Conservation (phyloP, 2,113 vertebrate genomes). For the Lycaon pictus region DNA sequence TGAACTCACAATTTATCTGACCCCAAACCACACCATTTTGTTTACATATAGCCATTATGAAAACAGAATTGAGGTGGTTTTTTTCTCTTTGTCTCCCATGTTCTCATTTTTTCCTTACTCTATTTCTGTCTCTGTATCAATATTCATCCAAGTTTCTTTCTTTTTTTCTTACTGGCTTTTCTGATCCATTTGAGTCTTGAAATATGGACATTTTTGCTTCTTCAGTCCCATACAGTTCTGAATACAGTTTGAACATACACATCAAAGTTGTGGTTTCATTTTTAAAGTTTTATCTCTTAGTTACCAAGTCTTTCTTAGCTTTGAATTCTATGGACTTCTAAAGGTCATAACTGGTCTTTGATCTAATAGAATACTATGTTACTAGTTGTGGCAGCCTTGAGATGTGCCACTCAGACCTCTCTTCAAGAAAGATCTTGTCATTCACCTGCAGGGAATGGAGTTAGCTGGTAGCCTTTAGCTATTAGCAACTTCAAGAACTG, state of each 20-base stretch:
- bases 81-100: neutral
- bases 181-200: conserved; percentile 2
- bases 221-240: neutral
- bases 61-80: neutral
- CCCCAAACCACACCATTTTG: neutral
- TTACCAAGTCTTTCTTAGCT: conserved; percentile 52
- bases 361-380: conserved; percentile 42
- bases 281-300: conserved; percentile 50
- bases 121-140: conserved; percentile 10
- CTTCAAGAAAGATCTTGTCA: conserved; percentile 50
- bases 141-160: neutral
- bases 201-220: neutral
- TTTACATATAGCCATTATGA: neutral
- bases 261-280: conserved; percentile 66
- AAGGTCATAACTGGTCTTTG: conserved; percentile 64
- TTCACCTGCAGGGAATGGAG: neutral
- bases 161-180: neutral
- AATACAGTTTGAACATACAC: conserved; percentile 46
- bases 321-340: conserved; percentile 60
- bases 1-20: neutral
- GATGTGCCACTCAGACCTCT: conserved; percentile 18
- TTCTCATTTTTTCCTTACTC: neutral
- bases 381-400: neutral
- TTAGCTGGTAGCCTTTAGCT: neutral
- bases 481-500: neutral